Conservation (phyloP, 2,797 vertebrate species). For the Clarias pachynema region DNA sequence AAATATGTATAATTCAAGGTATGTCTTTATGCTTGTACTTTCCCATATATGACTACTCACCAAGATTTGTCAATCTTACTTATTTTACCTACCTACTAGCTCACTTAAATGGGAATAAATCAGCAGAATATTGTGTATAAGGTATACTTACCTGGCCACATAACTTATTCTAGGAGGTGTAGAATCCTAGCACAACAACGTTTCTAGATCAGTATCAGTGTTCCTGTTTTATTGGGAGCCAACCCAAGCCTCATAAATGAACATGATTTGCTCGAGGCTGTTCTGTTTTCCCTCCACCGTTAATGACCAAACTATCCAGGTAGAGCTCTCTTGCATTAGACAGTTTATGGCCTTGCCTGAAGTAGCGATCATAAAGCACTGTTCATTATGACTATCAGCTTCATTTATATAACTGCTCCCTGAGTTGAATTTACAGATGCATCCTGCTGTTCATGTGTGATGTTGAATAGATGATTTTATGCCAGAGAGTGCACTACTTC, state of each 20-base stretch:
- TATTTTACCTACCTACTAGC: not conserved
- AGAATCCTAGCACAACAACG: constrained; percentile 18
- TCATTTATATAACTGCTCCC: constrained; percentile 37
- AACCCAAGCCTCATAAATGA: constrained; percentile 4
- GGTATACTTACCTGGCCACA: constrained; percentile 20
- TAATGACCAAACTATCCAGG: constrained; percentile 28
- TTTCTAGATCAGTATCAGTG: not conserved
- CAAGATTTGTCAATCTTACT: not conserved
- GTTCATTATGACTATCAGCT: constrained; percentile 34
- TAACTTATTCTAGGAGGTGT: not conserved
- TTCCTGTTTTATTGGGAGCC: not conserved
- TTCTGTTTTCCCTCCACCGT: constrained; percentile 10
- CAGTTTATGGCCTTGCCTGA: constrained; percentile 4
- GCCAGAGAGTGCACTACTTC: constrained; percentile 33
- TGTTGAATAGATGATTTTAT: constrained; percentile 25
- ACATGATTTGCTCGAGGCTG: constrained; percentile 18
- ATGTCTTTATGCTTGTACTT: too few relatives aligned
- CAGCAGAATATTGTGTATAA: not conserved
- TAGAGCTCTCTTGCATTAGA: not conserved
- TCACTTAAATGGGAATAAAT: not conserved
- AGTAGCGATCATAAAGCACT: constrained; percentile 16
- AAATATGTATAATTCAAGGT: not conserved
- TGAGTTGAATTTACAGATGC: constrained; percentile 33
- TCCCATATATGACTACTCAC: not conserved
- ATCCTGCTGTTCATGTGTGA: constrained; percentile 9